Evolutionary conservation across 2,113 vertebrate genomes (phyloP), one percentile per base, ranked within the genome.

Genomic region (Edolisoma coerulescens): DNA sequence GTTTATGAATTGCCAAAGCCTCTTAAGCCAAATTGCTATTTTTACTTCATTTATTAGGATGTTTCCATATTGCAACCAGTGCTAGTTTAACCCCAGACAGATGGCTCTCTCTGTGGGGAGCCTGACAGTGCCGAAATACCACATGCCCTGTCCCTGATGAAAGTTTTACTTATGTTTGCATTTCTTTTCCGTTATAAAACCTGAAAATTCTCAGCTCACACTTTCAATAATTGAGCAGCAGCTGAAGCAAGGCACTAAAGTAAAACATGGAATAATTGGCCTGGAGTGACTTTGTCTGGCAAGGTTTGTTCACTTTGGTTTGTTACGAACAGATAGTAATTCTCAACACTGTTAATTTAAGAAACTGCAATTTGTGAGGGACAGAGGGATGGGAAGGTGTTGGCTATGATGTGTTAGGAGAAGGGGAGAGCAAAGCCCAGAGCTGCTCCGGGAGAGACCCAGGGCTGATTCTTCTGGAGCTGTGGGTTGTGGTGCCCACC

Each of bases 401-500:
- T 11, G 17, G 70, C n/a, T 49, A 14, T 70, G 64, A 49, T 68
- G 81, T 92, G 80, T 42, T 64, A 76, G 87, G 85, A 30, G 87
- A 78, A 70, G 88, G 80, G 71, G 75, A 68, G 88, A 79, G 91
- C 80, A 73, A 79, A 90, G 75, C 90, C 81, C 45, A 50, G 87
- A 77, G 91, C 93, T 95, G 89, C 95, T 84, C 5, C 41, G 87
- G 95, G 83, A 96, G 81, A 45, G 20, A 16, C 33, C 49, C 95
- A 93, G 93, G 90, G 92, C 24, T 96, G 94, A 92, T 56, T 90
- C 91, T 65, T 39, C 92, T 96, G 93, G 84, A 82, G 96, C 84
- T 89, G 89, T 22, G 11, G 37, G 37, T 14, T 35, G 65, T 33
- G 16, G 54, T n/a, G 44, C 23, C 44, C 96, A 78, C 97, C 92